Evolutionary conservation across 53 echinoderm and acorn worm genomes (phyloP), one percentile per base, ranked within the genome.

Genomic region (Echinometra lucunter): DNA sequence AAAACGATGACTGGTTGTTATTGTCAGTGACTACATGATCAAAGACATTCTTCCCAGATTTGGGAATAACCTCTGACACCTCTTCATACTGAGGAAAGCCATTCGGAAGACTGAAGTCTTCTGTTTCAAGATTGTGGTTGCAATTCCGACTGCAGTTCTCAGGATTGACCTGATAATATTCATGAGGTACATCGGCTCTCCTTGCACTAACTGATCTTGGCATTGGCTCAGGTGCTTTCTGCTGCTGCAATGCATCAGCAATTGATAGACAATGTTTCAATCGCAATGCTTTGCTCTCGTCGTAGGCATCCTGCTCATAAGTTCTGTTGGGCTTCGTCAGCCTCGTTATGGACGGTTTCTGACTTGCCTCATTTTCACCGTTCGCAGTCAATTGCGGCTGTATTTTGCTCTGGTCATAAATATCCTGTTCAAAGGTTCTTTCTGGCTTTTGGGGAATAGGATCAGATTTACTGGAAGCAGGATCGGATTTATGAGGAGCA

Each of bases 371-470:
- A 37, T 89, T 30, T 37, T 37, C 37, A 37, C 37, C 30, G 21
- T 45, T 89, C 30, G 49, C 85, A 28, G 9, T 90, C 37, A 90
- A 37, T 57, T 3, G 55, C 44, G 81, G 19, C 88, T 90, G 34
- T 13, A 57, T 1, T 63, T 97, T 97, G 35, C 78, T 94, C 58
- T 94, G 58, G 58, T 94, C 80, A 87, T 97, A 97, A 18, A 95
- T 94, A 34, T 97, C 97, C 45, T 97, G 97, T 28, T 95, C 92
- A 53, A 82, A 97, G 12, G 97, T 97, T 66, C 97, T 89, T 69
- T 58, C 57, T 23, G 97, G 97, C 78, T 97, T 97, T 37, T 87
- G 45, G 27, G 25, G 82, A 21, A 89, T 23, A 58, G 60, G 23
- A 60, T 89, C 89, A 21, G 89, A 60, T 27, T n/a, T n/a, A n/a